Percentiles rank a stretch among this genome's conserved stretches.
These are phyloP conservation scores for Yponomeuta evonymella DNA, from an alignment of 2,888 invertebrate species.

Conservation along the genomic window DNA sequence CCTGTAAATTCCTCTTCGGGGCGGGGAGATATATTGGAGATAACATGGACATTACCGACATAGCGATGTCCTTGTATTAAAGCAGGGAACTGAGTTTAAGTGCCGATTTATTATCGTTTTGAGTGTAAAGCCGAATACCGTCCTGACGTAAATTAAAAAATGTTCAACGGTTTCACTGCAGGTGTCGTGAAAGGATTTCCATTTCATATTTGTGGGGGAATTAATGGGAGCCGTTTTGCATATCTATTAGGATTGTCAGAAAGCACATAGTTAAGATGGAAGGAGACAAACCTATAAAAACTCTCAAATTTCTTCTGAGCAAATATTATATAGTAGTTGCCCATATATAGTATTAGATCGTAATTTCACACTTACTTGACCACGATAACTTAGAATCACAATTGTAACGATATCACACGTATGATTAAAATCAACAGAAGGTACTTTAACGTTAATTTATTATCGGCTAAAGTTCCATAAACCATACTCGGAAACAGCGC, in stretches of 20 bases:
- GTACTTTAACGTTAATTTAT: too few species aligned
- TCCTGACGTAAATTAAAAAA: background rate
- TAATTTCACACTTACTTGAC: too few species aligned
- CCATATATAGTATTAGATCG: too few species aligned
- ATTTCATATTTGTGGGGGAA: background rate
- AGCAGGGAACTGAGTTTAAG: constrained; percentile 65
- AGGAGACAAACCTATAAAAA: too few species aligned
- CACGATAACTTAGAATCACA: too few species aligned
- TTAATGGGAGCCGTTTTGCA: background rate
- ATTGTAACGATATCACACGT: too few species aligned
- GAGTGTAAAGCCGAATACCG: background rate
- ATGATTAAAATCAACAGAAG: too few species aligned
- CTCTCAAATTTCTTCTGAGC: too few species aligned
- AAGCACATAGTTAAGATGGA: background rate
- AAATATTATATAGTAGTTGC: too few species aligned
- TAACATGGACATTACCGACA: constrained; percentile 72
- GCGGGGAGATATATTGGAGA: constrained; percentile 61
- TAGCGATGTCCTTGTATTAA: constrained; percentile 69
- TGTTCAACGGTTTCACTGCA: background rate
- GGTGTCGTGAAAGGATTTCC: constrained; percentile 1
- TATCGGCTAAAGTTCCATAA: too few species aligned
- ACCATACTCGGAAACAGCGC: background rate
- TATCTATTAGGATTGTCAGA: background rate
- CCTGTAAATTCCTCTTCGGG: constrained; percentile 52
- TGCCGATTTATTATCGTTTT: constrained; percentile 56